Evolutionary conservation across 2,113 vertebrate species (phyloP), one percentile per base, ranked within the genome.

Genomic region (Tetraodon nigroviridis): DNA sequence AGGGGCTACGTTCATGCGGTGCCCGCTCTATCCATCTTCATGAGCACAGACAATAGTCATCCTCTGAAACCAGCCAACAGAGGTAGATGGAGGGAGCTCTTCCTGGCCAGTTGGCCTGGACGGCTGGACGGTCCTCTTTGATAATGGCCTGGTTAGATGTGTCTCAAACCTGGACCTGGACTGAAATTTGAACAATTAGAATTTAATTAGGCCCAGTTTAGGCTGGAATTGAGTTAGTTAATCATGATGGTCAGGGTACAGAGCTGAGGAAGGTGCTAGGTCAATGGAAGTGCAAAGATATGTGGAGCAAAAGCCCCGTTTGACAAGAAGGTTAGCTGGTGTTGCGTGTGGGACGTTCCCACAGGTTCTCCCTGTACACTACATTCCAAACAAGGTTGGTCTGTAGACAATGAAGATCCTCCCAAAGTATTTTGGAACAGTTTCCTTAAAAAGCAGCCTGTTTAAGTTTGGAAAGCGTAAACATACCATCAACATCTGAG

Each of bases 21-120:
- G 69, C 74, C 73, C 57, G 61, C 76, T 73, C 72, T 57, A 83
- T 86, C 83, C 76, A 82, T 87, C 85, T 87, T 85, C 78, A 81
- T 82, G 80, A 85, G 78, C 81, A 74, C 78, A 68, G 63, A 80
- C 67, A 80, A 72, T 76, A 77, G 81, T 73, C 75, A 64, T 75
- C 61, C 64, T 78, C 61, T 82, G 79, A 80, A 86, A 83, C 79
- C 68, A 75, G n/a, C 61, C 76, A 82, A 71, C 76, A 75, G 64
- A 83, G 79, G 81, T 82, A 65, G 77, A 82, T 79, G 62, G 72
- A 69, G 63, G 59, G 51, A 62, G 70, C 60, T 71, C 66, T 64
- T 76, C 71, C 71, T 76, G 70, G 71, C 79, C 77, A 72, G 74
- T 75, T 75, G 72, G 68, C 68, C 63, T 46, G 55, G 58, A 58